Evolutionary conservation across 2,113 vertebrate species (phyloP).

Genomic region (Actenoides hombroni): DNA sequence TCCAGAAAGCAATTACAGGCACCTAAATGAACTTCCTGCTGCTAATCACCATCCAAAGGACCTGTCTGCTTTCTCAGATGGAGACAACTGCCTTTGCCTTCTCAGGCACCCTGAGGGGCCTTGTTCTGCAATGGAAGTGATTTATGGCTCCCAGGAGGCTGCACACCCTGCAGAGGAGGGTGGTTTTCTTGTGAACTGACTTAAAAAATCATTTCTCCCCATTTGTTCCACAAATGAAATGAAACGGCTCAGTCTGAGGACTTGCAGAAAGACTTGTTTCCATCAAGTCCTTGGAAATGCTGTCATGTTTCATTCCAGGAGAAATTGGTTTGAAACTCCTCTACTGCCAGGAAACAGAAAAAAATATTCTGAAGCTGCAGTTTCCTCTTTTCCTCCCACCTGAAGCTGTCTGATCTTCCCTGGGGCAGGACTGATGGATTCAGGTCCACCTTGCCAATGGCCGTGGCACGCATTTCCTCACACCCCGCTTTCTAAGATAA

Average conservation of each 20-base stretch:
- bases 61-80: neutral
- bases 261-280: conserved; percentile 44
- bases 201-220: conserved; percentile 8
- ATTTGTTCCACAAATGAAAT: conserved; percentile 29
- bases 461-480: neutral
- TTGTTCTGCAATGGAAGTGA: neutral
- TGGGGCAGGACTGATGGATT: neutral
- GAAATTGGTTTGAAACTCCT: conserved; percentile 28
- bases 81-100: neutral
- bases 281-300: conserved; percentile 2
- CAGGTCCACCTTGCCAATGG: neutral
- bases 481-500: neutral
- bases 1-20: neutral
- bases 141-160: neutral
- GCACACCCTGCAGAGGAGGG: neutral
- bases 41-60: neutral
- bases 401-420: neutral
- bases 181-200: neutral
- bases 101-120: neutral
- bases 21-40: neutral
- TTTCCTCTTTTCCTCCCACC: neutral
- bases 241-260: conserved; percentile 19
- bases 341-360: neutral
- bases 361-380: neutral
- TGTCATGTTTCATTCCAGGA: conserved; percentile 50